These are phyloP conservation scores for Malaclemys terrapin DNA, from an alignment of 2,113 vertebrate species.

Conservation along the genomic window DNA sequence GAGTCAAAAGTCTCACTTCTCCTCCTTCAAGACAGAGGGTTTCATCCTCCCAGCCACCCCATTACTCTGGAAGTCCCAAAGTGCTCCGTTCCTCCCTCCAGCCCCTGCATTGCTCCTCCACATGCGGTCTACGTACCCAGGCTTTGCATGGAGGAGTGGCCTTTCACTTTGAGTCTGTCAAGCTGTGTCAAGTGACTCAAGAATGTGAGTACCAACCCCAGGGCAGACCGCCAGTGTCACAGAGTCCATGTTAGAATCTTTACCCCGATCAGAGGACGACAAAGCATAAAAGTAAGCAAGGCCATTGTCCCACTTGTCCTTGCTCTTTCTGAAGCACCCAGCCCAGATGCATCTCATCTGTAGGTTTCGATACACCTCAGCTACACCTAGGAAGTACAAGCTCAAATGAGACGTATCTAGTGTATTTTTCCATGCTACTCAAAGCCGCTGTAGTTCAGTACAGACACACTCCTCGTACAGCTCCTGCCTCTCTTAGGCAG, in stretches of 20 bases:
- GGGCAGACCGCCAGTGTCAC: background rate
- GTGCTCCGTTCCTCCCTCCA: background rate
- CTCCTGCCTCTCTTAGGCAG: background rate
- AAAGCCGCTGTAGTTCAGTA: background rate
- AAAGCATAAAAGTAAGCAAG: background rate
- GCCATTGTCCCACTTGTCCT: background rate
- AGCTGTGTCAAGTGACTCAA: background rate
- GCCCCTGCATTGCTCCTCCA: background rate
- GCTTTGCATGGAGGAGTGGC: background rate
- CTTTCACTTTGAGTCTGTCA: background rate
- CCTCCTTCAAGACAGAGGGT: background rate
- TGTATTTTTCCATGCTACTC: background rate
- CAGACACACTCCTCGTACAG: background rate
- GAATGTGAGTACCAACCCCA: background rate
- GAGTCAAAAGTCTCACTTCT: background rate
- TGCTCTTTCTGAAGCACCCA: background rate
- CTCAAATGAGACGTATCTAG: background rate
- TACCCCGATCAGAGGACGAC: too few relatives aligned
- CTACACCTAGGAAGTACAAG: background rate
- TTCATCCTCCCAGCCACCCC: background rate
- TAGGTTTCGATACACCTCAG: background rate
- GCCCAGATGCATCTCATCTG: background rate
- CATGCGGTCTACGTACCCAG: accelerated
- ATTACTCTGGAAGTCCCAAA: background rate
- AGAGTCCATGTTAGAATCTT: background rate